phyloP scores from a whole-genome alignment of 2,113 vertebrate genomes.

The Phodopus roborovskii region DNA sequence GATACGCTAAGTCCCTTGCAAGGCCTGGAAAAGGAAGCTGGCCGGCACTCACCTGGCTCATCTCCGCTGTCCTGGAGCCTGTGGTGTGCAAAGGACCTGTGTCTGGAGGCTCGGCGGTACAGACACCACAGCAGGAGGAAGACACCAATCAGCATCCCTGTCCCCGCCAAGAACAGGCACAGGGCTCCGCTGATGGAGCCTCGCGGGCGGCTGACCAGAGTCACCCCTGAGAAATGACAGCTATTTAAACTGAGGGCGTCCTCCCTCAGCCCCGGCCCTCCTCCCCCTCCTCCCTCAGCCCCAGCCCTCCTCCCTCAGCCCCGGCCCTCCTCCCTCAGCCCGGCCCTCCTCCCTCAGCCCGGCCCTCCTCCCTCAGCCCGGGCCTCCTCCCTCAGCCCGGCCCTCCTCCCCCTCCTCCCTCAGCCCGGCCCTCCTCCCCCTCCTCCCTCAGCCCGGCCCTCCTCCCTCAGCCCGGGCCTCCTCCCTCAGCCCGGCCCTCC shows the following conservation, averaged over 20 bases:
- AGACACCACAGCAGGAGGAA: constrained; percentile 82
- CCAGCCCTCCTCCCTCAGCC: too few species aligned
- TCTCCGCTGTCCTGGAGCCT: constrained; percentile 68
- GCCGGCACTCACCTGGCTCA: constrained; percentile 62
- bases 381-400: not conserved
- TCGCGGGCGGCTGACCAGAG: constrained; percentile 69
- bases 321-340: not conserved
- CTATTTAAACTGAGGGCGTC: not conserved
- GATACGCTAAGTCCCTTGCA: not conserved
- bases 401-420: too few species aligned
- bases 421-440: too few species aligned
- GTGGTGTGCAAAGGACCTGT: constrained; percentile 77
- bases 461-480: not conserved
- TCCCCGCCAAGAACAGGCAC: constrained; percentile 80
- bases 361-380: not conserved
- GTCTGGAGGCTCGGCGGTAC: constrained; percentile 69
- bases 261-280: not conserved
- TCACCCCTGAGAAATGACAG: constrained; percentile 43
- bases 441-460: too few species aligned
- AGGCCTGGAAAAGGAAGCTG: not conserved
- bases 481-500: not conserved
- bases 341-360: not conserved
- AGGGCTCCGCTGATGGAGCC: constrained; percentile 59
- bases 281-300: not conserved
- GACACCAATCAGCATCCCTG: constrained; percentile 81